These are phyloP conservation scores for Ciconia boyciana DNA, from an alignment of 2,113 vertebrate genomes.

Conservation along the genomic window DNA sequence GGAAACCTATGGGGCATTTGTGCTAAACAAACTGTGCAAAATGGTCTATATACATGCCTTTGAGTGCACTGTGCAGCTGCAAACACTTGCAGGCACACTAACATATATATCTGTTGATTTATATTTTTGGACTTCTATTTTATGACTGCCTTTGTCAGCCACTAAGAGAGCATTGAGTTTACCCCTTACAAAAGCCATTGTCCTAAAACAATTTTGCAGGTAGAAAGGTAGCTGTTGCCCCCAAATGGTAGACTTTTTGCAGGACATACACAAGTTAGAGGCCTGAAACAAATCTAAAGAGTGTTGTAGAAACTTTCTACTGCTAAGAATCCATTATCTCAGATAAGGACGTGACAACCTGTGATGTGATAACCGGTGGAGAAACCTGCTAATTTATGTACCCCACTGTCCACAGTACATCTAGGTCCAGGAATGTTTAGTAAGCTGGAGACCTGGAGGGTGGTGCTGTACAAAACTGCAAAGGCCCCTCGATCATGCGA, in stretches of 20 bases:
- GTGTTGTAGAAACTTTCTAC: background rate
- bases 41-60: background rate
- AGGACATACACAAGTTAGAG: background rate
- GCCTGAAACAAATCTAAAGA: background rate
- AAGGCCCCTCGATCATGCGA: background rate
- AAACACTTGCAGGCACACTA: background rate
- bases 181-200: background rate
- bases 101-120: background rate
- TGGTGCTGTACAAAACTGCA: background rate
- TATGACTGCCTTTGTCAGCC: background rate
- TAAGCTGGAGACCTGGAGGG: background rate
- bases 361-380: background rate
- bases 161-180: background rate
- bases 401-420: background rate
- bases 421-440: background rate
- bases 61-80: too few species aligned
- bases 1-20: background rate
- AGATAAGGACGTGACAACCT: background rate
- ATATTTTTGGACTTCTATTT: background rate
- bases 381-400: background rate
- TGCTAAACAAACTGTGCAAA: background rate
- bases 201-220: background rate
- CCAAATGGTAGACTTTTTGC: background rate
- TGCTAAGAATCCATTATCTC: background rate
- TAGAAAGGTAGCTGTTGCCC: background rate